A percentile compares a stretch with the other conserved stretches of the same genome.
Evolutionary conservation across 2,113 vertebrate species (phyloP).

Genomic region (Casuarius casuarius): DNA sequence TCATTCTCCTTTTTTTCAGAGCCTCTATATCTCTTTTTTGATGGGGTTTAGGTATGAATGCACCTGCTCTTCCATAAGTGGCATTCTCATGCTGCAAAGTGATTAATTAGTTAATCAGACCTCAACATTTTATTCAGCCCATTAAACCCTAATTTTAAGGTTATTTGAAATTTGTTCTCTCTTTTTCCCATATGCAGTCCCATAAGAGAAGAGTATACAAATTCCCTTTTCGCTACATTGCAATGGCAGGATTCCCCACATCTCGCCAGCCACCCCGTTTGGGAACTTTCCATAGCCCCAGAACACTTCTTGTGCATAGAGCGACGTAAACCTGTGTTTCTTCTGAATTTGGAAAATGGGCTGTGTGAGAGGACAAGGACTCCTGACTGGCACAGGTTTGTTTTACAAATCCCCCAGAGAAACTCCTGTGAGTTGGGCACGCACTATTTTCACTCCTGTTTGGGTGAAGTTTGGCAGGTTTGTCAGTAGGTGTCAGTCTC

Average conservation of each 20-base stretch:
- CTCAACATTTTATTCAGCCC: neutral
- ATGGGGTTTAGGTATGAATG: neutral
- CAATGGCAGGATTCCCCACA: neutral
- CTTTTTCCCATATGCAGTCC: too few relatives aligned
- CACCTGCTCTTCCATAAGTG: neutral
- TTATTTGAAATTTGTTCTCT: neutral
- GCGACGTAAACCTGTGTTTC: neutral
- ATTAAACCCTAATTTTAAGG: neutral
- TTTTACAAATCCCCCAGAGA: neutral
- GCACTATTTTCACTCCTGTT: neutral
- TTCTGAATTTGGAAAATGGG: too few relatives aligned
- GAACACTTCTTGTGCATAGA: neutral
- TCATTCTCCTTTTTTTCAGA: neutral
- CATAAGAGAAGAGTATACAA: accelerated
- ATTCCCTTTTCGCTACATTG: neutral
- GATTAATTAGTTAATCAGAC: neutral
- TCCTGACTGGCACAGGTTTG: neutral
- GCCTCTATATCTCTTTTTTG: neutral
- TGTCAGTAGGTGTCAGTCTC: neutral
- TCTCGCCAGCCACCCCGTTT: too few relatives aligned
- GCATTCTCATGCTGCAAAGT: neutral
- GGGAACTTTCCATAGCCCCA: neutral
- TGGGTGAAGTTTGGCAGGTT: neutral
- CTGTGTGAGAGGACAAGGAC: neutral
- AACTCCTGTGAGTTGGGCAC: too few relatives aligned